Conservation (phyloP, 1,140 invertebrate species). For the Caerostris darwini region DNA sequence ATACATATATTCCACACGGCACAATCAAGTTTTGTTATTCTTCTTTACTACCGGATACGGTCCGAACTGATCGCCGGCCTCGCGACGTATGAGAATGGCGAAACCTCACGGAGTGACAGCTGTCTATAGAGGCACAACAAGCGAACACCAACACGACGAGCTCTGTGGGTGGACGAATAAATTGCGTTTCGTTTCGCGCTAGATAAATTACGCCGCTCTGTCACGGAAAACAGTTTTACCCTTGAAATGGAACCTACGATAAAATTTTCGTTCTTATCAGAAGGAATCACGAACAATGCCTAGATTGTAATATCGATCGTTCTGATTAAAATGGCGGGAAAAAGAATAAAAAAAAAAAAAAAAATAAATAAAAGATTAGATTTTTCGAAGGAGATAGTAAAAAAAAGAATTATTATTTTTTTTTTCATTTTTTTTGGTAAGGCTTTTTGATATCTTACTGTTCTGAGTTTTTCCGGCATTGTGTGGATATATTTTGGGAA, state of each 20-base stretch:
- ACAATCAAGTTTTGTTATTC: neutral
- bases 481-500: neutral
- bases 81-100: neutral
- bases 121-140: neutral
- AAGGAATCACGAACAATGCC: neutral
- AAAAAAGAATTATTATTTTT: neutral
- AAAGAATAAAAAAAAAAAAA: no score
- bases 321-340: neutral
- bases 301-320: neutral
- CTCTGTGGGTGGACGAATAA: conserved; percentile 20
- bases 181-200: conserved; percentile 9
- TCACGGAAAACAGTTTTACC: conserved; percentile 25
- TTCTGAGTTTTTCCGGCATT: conserved; percentile 11
- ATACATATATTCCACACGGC: neutral
- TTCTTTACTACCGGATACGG: neutral
- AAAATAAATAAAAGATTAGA: no score
- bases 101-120: neutral
- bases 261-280: neutral
- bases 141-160: conserved; percentile 22
- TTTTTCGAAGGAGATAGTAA: neutral
- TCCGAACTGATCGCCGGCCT: neutral
- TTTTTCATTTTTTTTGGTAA: neutral
- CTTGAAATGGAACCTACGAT: conserved; percentile 26
- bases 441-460: neutral
- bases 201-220: conserved; percentile 9